Base-by-base conservation (phyloP, 2,888 invertebrate species). In the Strigamia maritima region DNA sequence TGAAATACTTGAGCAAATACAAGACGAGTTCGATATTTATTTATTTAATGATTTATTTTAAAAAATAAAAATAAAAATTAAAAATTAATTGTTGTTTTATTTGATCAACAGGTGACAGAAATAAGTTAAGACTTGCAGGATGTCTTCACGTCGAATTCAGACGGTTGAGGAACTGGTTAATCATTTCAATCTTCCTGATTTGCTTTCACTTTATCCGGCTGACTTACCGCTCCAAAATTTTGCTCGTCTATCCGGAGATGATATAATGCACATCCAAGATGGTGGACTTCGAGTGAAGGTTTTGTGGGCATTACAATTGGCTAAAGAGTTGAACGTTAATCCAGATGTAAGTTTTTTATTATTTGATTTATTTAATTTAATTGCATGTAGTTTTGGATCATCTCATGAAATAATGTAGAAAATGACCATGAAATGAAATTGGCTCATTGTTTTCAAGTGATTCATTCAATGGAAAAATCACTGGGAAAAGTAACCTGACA, bases 191-290 rank as follows among this genome's bases (percentile, higher is more conserved):
- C 70, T 79, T 7, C n/a, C 31, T n/a, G 80, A 78, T 74, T 65
- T 75, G 44, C 78, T 78, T 24, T 44, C 80, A 75, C 75, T 80
- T 2, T 81, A 81, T 65, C 80, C 81, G 24, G 70, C 79, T 22
- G 78, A 79, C 38, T 80, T 81, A 76, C 80, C 81, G 26, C 79
- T 81, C 12, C 16, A 76, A 22, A 70, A 80, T 35, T 81, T 81
- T 79, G 78, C 79, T n/a, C 26, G 78, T 35, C 78, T 81, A 49
- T 75, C 79, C 35, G 79, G 79, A 22, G 79, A 81, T 19, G 81
- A 81, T 75, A 74, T 81, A 65, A 54, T 76, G 22, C 79, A 80
- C 19, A 76, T 81, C 16, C 78, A 79, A 35, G 75, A 80, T 60
- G 65, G 44, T 40, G 31, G 35, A 24, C 74, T 77, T 14, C 75